phyloP scores from a whole-genome alignment of 2,113 vertebrate species.

The Prunella himalayana region DNA sequence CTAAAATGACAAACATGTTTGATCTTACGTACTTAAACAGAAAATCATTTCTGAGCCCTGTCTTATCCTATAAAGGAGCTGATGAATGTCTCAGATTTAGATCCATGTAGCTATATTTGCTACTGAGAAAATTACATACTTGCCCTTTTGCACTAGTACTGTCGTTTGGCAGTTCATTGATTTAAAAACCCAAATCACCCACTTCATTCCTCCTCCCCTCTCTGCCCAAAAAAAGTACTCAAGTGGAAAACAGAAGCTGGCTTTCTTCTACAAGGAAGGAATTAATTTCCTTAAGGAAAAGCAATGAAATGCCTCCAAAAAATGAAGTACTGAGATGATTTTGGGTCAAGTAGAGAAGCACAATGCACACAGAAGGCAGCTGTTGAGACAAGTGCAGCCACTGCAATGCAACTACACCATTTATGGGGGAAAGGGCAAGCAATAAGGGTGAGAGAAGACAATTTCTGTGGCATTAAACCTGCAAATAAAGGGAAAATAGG shows the following conservation, averaged over 20 bases:
- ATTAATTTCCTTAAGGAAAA: constrained; percentile 27
- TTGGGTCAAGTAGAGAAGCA: neutral
- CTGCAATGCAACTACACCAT: neutral
- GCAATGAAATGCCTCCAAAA: neutral
- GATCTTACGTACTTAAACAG: constrained; percentile 24
- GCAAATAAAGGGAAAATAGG: neutral
- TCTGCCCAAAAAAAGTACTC: neutral
- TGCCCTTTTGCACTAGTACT: constrained; percentile 8
- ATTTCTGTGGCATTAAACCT: neutral
- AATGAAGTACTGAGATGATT: neutral
- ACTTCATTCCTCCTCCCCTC: neutral
- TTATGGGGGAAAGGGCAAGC: neutral
- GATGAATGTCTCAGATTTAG: constrained; percentile 38
- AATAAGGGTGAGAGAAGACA: neutral
- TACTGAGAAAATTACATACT: constrained; percentile 24
- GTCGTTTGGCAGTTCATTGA: neutral
- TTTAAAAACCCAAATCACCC: constrained; percentile 2
- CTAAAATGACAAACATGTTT: constrained; percentile 52
- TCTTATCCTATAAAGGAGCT: constrained; percentile 41
- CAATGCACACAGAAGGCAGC: neutral
- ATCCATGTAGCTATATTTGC: constrained; percentile 40
- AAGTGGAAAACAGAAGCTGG: neutral
- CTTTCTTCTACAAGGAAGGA: neutral
- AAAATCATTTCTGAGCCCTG: constrained; percentile 52
- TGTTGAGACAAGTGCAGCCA: neutral